phyloP scores from a whole-genome alignment of 2,888 invertebrate species.

The Mesorhabditis sp. region DNA sequence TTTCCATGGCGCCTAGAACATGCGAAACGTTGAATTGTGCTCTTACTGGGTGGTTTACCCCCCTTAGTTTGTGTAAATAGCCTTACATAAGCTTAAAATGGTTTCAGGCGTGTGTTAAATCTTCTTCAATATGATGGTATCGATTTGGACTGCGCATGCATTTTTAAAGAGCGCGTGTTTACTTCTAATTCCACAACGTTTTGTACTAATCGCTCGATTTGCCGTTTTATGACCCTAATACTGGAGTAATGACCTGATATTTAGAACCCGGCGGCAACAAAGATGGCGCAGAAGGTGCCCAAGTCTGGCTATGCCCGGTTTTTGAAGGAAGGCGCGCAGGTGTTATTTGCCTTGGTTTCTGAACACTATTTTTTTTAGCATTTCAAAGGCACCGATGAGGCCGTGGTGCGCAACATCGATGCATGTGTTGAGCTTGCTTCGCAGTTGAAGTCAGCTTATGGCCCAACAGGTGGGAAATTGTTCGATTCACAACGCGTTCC shows the following conservation, averaged over 20 bases:
- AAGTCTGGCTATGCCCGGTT: slow-evolving; percentile 55
- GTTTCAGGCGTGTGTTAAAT: too few relatives aligned
- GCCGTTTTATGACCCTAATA: too few relatives aligned
- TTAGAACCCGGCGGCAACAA: slow-evolving; percentile 12
- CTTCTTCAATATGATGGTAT: too few relatives aligned
- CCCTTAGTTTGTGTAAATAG: too few relatives aligned
- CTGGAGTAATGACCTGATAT: background rate
- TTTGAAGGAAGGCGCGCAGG: slow-evolving; percentile 57
- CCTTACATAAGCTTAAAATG: too few relatives aligned
- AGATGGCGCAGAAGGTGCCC: slow-evolving; percentile 54
- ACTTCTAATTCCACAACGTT: too few relatives aligned
- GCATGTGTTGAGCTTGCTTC: slow-evolving; percentile 93
- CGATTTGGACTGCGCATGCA: too few relatives aligned
- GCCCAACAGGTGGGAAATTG: slow-evolving; percentile 82
- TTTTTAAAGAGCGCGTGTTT: too few relatives aligned
- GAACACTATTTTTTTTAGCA: slow-evolving; percentile 63
- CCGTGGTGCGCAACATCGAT: slow-evolving; percentile 85
- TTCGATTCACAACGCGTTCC: slow-evolving; percentile 12
- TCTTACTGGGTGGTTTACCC: too few relatives aligned
- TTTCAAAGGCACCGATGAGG: slow-evolving; percentile 90
- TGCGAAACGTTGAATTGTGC: too few relatives aligned
- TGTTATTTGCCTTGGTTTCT: slow-evolving; percentile 14
- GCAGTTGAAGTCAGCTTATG: slow-evolving; percentile 88
- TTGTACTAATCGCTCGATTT: too few relatives aligned
- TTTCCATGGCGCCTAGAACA: too few relatives aligned